Percentiles rank a stretch among this genome's conserved stretches.
Conservation (phyloP, 2,888 invertebrate genomes). For the Perithous albicinctus region DNA sequence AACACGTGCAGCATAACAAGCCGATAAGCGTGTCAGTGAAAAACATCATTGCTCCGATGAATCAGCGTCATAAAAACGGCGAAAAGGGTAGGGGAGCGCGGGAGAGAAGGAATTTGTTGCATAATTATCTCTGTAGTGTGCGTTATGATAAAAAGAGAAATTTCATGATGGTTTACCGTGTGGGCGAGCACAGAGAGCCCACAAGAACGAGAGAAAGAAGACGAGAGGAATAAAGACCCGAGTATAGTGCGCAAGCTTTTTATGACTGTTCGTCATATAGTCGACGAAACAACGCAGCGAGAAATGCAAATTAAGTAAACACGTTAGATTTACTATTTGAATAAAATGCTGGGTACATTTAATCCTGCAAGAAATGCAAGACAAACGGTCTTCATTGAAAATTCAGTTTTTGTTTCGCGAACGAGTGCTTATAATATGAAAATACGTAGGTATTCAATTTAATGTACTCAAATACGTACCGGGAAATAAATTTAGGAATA, state of each 20-base stretch:
- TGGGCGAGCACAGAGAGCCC: slow-evolving; percentile 23
- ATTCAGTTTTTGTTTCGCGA: too few relatives aligned
- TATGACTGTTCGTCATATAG: slow-evolving; percentile 23
- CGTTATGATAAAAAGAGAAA: slow-evolving; percentile 14
- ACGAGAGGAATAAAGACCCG: too few relatives aligned
- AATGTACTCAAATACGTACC: too few relatives aligned
- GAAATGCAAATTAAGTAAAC: slow-evolving; percentile 30
- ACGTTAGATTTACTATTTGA: neutral
- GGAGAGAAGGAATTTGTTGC: slow-evolving; percentile 49
- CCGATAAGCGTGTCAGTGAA: slow-evolving; percentile 52
- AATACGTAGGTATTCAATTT: too few relatives aligned
- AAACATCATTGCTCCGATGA: slow-evolving; percentile 47
- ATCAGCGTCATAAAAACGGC: slow-evolving; percentile 54
- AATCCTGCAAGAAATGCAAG: neutral
- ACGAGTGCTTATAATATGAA: too few relatives aligned
- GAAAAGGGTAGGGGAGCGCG: neutral
- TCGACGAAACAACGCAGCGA: slow-evolving; percentile 8
- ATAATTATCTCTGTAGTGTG: slow-evolving; percentile 47
- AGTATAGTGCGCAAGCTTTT: slow-evolving; percentile 34
- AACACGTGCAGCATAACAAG: slow-evolving; percentile 28
- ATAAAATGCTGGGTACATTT: neutral
- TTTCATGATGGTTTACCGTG: slow-evolving; percentile 13
- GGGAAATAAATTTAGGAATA: too few relatives aligned
- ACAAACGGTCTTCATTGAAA: too few relatives aligned
- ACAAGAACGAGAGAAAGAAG: slow-evolving; percentile 16